A percentile compares a stretch with the other conserved stretches of the same genome.
phyloP scores from a whole-genome alignment of 2,797 vertebrate genomes.

The Propithecus perrieri region DNA sequence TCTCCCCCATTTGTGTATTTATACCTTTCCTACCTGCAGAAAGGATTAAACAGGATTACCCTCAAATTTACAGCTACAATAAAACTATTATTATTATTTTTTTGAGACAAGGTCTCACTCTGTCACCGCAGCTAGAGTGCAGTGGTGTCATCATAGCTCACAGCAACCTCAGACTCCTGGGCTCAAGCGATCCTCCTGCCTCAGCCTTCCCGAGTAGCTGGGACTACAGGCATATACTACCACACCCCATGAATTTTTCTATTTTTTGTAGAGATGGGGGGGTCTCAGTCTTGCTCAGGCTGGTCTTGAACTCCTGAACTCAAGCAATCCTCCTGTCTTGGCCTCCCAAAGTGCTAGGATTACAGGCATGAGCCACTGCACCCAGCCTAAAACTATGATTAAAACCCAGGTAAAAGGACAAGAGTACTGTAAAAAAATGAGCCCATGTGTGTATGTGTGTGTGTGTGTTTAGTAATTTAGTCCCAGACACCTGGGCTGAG shows the following conservation, averaged over 20 bases:
- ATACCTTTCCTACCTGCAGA: not conserved
- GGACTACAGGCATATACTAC: not conserved
- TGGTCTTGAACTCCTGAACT: no score
- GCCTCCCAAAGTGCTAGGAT: no score
- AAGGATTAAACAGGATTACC: slow-evolving; percentile 47
- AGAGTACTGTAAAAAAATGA: not conserved
- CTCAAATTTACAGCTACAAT: not conserved
- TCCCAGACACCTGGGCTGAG: not conserved
- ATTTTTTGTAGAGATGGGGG: not conserved
- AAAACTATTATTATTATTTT: not conserved
- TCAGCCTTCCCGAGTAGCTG: not conserved
- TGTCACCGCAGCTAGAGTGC: not conserved
- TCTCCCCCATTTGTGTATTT: not conserved
- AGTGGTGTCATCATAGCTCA: not conserved
- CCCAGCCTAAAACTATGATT: not conserved
- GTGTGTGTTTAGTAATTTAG: not conserved
- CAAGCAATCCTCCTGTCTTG: no score
- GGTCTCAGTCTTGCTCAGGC: no score
- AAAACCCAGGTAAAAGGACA: slow-evolving; percentile 22
- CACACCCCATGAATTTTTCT: not conserved
- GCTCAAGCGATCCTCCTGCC: not conserved
- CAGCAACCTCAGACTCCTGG: not conserved
- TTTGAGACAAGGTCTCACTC: not conserved
- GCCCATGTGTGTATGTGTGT: not conserved
- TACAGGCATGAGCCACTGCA: no score